These are phyloP conservation scores for Rhincodon typus DNA, from an alignment of 2,797 vertebrate species.

Conservation along the genomic window DNA sequence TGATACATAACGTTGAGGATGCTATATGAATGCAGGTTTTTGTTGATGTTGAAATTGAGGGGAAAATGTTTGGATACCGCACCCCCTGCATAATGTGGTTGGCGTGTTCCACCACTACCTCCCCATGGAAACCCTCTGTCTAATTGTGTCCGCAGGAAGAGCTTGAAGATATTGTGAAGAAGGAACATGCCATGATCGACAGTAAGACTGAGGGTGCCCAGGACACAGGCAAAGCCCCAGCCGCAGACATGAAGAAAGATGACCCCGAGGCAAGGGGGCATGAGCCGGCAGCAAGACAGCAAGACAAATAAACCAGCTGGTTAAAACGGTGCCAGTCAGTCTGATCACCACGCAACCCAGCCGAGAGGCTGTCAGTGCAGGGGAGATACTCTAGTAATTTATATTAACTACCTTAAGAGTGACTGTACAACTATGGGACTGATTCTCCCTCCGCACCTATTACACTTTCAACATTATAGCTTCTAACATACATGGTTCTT, in stretches of 20 bases:
- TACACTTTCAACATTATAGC: neutral
- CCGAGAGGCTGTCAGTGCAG: neutral
- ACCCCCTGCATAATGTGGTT: neutral
- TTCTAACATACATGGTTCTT: neutral
- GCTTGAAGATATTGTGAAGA: constrained; percentile 71
- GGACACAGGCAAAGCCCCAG: neutral
- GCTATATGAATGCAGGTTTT: neutral
- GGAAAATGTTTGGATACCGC: neutral
- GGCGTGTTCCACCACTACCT: neutral
- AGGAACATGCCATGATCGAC: constrained; percentile 71
- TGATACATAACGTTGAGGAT: neutral
- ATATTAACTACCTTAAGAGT: neutral
- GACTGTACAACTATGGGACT: neutral
- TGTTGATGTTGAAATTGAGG: neutral
- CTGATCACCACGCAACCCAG: neutral
- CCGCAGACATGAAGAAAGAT: constrained; percentile 40
- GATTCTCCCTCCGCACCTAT: neutral
- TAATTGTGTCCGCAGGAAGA: constrained; percentile 61
- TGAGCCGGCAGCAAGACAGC: constrained; percentile 40
- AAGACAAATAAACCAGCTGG: constrained; percentile 49
- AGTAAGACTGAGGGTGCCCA: constrained; percentile 50
- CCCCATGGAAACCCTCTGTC: neutral
- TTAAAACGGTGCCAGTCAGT: neutral
- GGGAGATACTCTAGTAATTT: neutral
- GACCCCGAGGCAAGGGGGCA: constrained; percentile 43